Base-by-base conservation (phyloP, 2,797 vertebrate species). In the Pangasius mekongensis region DNA sequence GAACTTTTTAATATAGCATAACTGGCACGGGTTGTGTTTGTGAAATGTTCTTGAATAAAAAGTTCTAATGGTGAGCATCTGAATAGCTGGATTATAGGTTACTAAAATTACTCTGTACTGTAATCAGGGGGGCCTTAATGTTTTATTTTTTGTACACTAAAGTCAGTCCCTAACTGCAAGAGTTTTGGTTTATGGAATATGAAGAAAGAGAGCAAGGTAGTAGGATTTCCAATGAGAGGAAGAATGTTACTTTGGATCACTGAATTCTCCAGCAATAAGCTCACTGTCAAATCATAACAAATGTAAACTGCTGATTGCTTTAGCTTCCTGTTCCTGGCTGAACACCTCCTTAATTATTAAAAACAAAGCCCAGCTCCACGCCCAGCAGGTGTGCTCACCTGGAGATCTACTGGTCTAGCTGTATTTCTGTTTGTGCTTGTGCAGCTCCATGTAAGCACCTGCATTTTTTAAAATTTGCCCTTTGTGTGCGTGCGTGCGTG, bases 391-490 rank as follows among this genome's bases (percentile, higher is more conserved):
- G 73, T 88, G 60, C 49, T 78, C 58, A 18, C 66, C 84, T 52
- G 54, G 54, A 89, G 84, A 69, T 64, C 66, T 49, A 52, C 66
- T 52, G 39, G 74, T 88, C 22, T 54, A 67, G 30, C n/a, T n/a
- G 86, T 87, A 43, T 60, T 54, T 60, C 36, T 87, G 87, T 88
- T 64, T 88, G 82, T 73, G 16, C 56, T 74, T 81, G 62, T 54
- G 67, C 66, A 60, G 52, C 66, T 81, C 60, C 24, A 30, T 71
- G 83, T 73, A 20, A 27, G 78, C 85, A 83, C 52, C 84, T 87
- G 54, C 71, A 62, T 84, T 89, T 87, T 54, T 89, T 58, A 39
- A 85, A 86, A 88, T 58, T 71, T 87, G 80, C 13, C 60, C 56
- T 43, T 69, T 47, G 81, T 81, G 83, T 84, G 85, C 39, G 67